These are phyloP conservation scores for Xiphophorus maculatus DNA, from an alignment of 2,113 vertebrate genomes.

Conservation along the genomic window DNA sequence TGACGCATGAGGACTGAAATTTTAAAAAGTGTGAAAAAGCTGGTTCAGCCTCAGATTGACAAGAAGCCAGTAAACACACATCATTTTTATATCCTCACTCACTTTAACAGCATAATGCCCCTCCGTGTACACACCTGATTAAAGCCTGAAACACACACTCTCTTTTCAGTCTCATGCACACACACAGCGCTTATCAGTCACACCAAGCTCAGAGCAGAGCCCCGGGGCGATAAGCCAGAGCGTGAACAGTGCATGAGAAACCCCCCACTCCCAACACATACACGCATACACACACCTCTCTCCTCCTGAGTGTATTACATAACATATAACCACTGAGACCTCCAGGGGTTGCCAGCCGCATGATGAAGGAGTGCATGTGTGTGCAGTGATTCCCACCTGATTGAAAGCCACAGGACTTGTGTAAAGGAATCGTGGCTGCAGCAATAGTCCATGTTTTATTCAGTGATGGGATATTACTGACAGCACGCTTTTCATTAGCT, in stretches of 20 bases:
- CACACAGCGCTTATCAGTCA: conserved; percentile 61
- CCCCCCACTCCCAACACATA: conserved; percentile 47
- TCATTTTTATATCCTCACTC: conserved; percentile 4
- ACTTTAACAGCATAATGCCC: conserved; percentile 13
- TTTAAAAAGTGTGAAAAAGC: conserved; percentile 41
- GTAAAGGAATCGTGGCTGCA: conserved; percentile 6
- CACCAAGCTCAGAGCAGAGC: conserved; percentile 59
- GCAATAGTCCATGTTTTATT: conserved; percentile 55
- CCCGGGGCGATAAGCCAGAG: conserved; percentile 65
- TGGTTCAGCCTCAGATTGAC: conserved; percentile 38
- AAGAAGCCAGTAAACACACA: conserved; percentile 36
- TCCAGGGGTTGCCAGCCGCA: conserved; percentile 50
- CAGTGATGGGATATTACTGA: conserved; percentile 39
- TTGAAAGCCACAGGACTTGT: conserved; percentile 48
- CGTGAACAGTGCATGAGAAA: conserved; percentile 66
- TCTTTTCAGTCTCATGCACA: conserved; percentile 16
- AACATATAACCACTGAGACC: conserved; percentile 70
- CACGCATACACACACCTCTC: conserved; percentile 37
- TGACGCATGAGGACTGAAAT: conserved; percentile 18
- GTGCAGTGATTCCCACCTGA: conserved; percentile 32
- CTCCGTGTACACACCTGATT: conserved; percentile 13
- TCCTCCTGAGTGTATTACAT: conserved; percentile 74
- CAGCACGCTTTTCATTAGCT: conserved; percentile 37
- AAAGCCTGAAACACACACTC: conserved; percentile 24
- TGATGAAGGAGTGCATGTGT: conserved; percentile 1